These are phyloP conservation scores for Macrobrachium rosenbergii DNA, from an alignment of 1,140 invertebrate species.

Conservation along the genomic window DNA sequence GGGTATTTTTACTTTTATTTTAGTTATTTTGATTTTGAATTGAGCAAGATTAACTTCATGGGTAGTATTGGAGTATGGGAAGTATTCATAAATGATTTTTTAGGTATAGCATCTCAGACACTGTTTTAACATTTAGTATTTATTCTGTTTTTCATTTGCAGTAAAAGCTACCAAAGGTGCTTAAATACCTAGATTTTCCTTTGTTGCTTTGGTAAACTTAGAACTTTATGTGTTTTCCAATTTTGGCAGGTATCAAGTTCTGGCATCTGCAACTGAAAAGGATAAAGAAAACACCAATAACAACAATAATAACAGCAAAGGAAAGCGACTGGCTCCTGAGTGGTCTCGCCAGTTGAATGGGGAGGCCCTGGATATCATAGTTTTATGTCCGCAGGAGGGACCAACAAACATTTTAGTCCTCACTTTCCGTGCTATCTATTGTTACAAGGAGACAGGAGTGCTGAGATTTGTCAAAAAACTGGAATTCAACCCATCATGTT, in stretches of 20 bases:
- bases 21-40: neutral
- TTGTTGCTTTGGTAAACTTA: too few relatives aligned
- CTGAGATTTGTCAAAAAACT: slow-evolving; percentile 85
- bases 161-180: too few relatives aligned
- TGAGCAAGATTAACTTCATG: neutral
- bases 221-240: too few relatives aligned
- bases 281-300: slow-evolving; percentile 26
- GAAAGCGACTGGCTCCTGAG: slow-evolving; percentile 77
- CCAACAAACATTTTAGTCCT: slow-evolving; percentile 78
- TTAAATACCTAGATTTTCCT: too few relatives aligned
- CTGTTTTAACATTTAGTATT: too few relatives aligned
- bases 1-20: neutral
- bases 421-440: slow-evolving; percentile 82
- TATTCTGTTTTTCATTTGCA: neutral
- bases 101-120: too few relatives aligned
- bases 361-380: slow-evolving; percentile 77
- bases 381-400: slow-evolving; percentile 70
- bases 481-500: slow-evolving; percentile 83
- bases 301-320: slow-evolving; percentile 25
- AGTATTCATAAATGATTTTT: neutral
- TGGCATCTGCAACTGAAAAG: slow-evolving; percentile 67
- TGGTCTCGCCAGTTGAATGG: slow-evolving; percentile 87
- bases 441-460: slow-evolving; percentile 81
- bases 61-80: neutral
- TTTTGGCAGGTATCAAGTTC: slow-evolving; percentile 66